Conservation (phyloP, 2,797 vertebrate species). For the Yasuhikotakia modesta region DNA sequence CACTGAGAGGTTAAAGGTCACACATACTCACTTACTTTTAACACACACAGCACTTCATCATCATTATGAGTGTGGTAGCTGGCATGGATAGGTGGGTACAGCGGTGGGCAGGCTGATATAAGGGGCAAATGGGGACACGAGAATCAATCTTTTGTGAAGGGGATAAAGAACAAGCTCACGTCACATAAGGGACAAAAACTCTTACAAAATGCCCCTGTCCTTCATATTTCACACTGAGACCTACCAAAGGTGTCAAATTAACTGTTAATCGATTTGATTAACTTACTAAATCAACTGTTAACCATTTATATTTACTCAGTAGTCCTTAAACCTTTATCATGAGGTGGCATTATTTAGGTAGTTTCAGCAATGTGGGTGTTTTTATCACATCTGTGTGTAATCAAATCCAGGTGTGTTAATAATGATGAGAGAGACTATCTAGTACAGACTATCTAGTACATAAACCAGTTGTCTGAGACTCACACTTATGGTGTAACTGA, state of each 20-base stretch:
- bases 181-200: neutral
- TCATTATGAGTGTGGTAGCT: conserved; percentile 15
- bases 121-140: neutral
- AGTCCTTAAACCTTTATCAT: too few relatives aligned
- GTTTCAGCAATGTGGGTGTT: conserved; percentile 10
- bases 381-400: neutral
- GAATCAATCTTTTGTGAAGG: neutral
- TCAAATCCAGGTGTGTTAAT: conserved; percentile 15
- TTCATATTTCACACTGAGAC: too few relatives aligned
- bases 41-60: neutral
- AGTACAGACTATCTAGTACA: neutral
- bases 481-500: neutral
- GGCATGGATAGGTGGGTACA: neutral
- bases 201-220: too few relatives aligned
- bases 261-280: too few relatives aligned
- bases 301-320: too few relatives aligned
- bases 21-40: neutral
- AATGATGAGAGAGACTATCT: neutral
- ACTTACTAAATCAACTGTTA: too few relatives aligned
- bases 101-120: neutral
- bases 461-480: neutral
- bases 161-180: neutral
- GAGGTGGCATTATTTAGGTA: neutral
- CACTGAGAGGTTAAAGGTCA: too few relatives aligned
- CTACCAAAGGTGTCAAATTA: too few relatives aligned